Base-by-base conservation (phyloP, 1,140 invertebrate species). In the Temnothorax nylanderi region DNA sequence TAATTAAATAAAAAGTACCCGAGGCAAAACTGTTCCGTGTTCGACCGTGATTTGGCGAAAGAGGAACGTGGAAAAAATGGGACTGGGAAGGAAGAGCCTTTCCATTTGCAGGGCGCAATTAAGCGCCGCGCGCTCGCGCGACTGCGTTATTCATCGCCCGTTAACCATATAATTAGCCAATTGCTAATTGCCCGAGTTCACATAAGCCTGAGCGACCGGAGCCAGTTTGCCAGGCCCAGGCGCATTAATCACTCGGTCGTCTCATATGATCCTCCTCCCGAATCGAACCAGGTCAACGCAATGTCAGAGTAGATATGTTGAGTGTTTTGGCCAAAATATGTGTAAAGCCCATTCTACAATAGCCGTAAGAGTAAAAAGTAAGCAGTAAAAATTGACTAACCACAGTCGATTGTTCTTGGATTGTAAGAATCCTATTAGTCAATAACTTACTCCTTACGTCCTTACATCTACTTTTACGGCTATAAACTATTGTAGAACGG, bases 141-240 rank as follows among this genome's bases (percentile, higher is more conserved):
- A 88, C 88, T 91, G 80, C 72, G 91, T 91, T 91, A 88, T 91
- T 91, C 82, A 82, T 80, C 88, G 88, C 74, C 85, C 90, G 90
- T 91, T 91, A 91, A 91, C 89, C 58, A 49, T 86, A 76, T 88
- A 91, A 91, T 91, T 91, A 91, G 90, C 82, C 88, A 85, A 91
- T 91, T 89, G 74, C 86, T 91, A 91, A 91, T 91, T 91, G 90
- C 82, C 62, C 72, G 88, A 56, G 86, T 91, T 91, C 90, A 88
- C 90, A 89, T 76, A 82, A 72, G 44, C 51, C 21, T 10, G 37
- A 13, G 64, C 62, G 51, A 85, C 86, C 60, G 47, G 18, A 47
- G 86, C 89, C 65, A 34, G 44, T 85, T 84, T 47, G 72, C 86
- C 72, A 64, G 67, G 26, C 54, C 62, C 54, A 82, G 85, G 32